Evolutionary conservation across 1,140 invertebrate species (phyloP).

Genomic region (Lasioglossum baleicum): DNA sequence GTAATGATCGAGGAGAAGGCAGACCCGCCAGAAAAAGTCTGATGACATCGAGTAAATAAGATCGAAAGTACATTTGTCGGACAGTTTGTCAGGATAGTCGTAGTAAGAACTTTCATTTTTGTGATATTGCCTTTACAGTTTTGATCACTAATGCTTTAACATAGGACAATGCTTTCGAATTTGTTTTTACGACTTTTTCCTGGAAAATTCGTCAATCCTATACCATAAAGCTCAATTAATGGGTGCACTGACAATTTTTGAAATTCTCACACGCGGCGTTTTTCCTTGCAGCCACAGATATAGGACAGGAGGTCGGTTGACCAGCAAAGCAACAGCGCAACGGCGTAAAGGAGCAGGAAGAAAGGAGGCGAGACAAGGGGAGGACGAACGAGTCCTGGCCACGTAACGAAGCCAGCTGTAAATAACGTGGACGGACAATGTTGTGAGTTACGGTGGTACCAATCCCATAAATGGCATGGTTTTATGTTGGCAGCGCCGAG

Average conservation of each 20-base stretch:
- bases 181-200: too few species aligned
- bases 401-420: conserved; percentile 72
- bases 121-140: too few species aligned
- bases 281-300: background rate
- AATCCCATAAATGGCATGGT: conserved; percentile 74
- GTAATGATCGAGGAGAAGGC: background rate
- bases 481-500: conserved; percentile 72
- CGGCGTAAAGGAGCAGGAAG: background rate
- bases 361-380: background rate
- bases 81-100: too few species aligned
- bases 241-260: too few species aligned
- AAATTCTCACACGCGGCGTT: too few species aligned
- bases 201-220: too few species aligned
- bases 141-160: too few species aligned
- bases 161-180: too few species aligned
- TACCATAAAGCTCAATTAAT: too few species aligned
- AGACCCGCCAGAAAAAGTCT: too few species aligned
- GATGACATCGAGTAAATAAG: background rate
- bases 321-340: too few species aligned
- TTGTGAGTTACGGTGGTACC: conserved; percentile 76
- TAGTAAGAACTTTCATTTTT: too few species aligned
- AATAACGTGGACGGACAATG: conserved; percentile 75
- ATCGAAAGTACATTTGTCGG: background rate
- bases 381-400: conserved; percentile 25
- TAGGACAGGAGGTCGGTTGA: conserved; percentile 4